Evolutionary conservation across 1,140 invertebrate genomes (phyloP).

Genomic region (Chrysopa pallens): DNA sequence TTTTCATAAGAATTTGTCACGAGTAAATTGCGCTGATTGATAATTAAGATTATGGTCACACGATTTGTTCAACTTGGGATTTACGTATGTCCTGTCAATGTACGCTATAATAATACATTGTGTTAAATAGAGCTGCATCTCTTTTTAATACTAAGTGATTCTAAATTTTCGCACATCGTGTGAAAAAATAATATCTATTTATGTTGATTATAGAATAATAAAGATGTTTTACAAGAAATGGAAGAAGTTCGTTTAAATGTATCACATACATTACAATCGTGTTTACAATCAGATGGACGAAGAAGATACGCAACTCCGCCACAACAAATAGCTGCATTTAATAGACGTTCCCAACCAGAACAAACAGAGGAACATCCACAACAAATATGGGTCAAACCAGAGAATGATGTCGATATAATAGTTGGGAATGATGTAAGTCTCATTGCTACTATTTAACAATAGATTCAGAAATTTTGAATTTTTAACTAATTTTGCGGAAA

Average conservation of each 20-base stretch:
- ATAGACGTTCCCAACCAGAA: constrained; percentile 55
- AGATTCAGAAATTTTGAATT: no score
- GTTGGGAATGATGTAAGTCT: constrained; percentile 40
- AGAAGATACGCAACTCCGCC: constrained; percentile 67
- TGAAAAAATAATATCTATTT: constrained; percentile 5
- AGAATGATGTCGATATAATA: constrained; percentile 37
- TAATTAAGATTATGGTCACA: no score
- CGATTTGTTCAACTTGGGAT: no score
- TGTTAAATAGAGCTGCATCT: no score
- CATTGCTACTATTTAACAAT: no score
- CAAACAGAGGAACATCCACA: constrained; percentile 24
- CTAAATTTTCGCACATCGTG: no score
- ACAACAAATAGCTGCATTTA: constrained; percentile 72
- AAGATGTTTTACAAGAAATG: constrained; percentile 50
- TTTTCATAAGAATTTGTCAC: no score
- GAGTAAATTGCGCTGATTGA: no score
- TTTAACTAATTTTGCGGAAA: no score
- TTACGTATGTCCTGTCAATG: no score
- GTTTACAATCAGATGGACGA: constrained; percentile 61
- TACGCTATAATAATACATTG: no score
- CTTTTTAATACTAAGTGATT: no score
- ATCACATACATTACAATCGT: constrained; percentile 68
- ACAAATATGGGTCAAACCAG: constrained; percentile 38
- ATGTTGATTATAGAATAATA: constrained; percentile 23
- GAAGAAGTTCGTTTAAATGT: constrained; percentile 68